Evolutionary conservation across 2,797 vertebrate genomes (phyloP).

Genomic region (Oreonectes daqikongensis): DNA sequence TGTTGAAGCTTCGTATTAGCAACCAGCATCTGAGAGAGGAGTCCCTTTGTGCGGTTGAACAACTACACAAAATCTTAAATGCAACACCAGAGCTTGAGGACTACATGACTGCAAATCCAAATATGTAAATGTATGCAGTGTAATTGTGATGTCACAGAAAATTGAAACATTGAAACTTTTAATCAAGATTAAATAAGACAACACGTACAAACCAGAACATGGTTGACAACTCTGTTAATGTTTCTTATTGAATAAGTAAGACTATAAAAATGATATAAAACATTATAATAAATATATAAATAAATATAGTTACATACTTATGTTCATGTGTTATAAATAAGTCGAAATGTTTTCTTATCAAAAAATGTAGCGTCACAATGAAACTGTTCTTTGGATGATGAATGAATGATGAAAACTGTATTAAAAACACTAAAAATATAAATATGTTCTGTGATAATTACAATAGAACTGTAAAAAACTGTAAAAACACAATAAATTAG

Average conservation of each 20-base stretch:
- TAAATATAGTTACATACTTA: conserved; percentile 3
- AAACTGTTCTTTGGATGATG: not conserved
- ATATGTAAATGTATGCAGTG: not conserved
- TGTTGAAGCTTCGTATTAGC: conserved; percentile 77
- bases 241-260: not conserved
- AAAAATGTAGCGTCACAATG: conserved; percentile 7
- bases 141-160: not conserved
- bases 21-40: conserved; percentile 79
- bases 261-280: conserved; percentile 20
- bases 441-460: conserved; percentile 24
- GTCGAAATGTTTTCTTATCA: not conserved
- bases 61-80: conserved; percentile 78
- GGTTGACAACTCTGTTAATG: not conserved
- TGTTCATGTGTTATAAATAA: conserved; percentile 23
- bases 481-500: conserved; percentile 12
- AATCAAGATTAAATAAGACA: conserved; percentile 28
- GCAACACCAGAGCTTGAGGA: conserved; percentile 34
- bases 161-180: no score
- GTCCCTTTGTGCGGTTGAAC: conserved; percentile 71
- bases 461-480: conserved; percentile 12
- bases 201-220: conserved; percentile 20
- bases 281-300: conserved; percentile 55
- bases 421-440: conserved; percentile 19
- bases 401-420: not conserved
- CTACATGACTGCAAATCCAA: not conserved